phyloP scores from a whole-genome alignment of 2,113 vertebrate species.

The Taurulus bubalis region DNA sequence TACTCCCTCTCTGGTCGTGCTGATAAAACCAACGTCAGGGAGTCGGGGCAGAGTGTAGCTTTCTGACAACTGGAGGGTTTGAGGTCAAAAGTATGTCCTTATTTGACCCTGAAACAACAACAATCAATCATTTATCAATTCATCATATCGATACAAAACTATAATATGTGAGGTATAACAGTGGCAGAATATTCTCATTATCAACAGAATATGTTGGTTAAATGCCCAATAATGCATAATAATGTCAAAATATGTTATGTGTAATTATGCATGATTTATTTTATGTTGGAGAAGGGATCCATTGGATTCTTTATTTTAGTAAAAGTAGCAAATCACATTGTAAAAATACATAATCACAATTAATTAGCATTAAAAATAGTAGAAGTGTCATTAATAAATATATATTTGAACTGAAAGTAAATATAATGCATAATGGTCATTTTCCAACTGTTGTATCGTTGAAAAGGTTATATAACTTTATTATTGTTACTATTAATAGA shows the following conservation, averaged over 20 bases:
- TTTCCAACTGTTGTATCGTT: neutral
- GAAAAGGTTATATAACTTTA: neutral
- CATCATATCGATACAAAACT: neutral
- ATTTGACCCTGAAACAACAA: neutral
- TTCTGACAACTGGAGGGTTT: slow-evolving; percentile 15
- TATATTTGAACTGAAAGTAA: neutral
- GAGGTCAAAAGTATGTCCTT: slow-evolving; percentile 7
- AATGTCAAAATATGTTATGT: neutral
- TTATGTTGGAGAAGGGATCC: neutral
- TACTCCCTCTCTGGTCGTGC: slow-evolving; percentile 58
- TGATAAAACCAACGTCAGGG: slow-evolving; percentile 64
- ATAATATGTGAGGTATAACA: neutral
- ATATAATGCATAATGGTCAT: neutral
- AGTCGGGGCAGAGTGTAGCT: neutral
- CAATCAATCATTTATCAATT: neutral
- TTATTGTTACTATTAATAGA: neutral
- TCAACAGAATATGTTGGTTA: neutral
- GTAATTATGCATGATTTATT: neutral
- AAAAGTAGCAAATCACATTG: neutral
- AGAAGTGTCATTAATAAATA: too few relatives aligned
- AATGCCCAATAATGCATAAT: neutral
- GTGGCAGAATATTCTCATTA: neutral
- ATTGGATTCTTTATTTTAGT: neutral
- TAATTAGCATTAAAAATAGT: neutral
- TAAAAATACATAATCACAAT: neutral